Evolutionary conservation across 2,888 invertebrate genomes (phyloP), one percentile per base, ranked within the genome.

Genomic region (Camptogramma bilineatum): DNA sequence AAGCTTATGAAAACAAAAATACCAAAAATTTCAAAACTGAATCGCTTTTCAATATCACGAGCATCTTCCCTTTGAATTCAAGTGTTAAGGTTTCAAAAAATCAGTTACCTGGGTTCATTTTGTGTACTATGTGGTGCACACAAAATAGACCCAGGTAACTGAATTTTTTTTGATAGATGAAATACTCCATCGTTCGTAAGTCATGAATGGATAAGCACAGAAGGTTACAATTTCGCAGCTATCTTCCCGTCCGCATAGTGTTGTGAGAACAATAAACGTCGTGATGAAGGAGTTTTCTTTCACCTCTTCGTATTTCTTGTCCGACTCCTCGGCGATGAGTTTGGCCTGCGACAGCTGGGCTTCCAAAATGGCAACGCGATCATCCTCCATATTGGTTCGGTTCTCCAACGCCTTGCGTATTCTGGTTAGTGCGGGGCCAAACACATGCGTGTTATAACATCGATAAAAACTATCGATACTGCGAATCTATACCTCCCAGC

Each of bases 281-380:
- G 78, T 73, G 72, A 76, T 77, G 73, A 75, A 68, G 73, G 81
- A 82, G 67, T 60, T 21, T 64, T 82, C 83, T 78, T 90, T 95
- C 93, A 99, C 99, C 99, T 99, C 99, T 96, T 99, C 99, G 93
- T 99, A 99, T 97, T 99, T 99, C 94, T 99, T 98, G 95, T 99
- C 99, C 79, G 99, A 98, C 94, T 99, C 99, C 94, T 99, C 99
- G 78, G 99, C 99, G 94, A 99, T 99, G 94, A 98, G 96, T 95
- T 99, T 99, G 90, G 99, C 99, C 94, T 99, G 99, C 80, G 99
- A 95, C 90, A 99, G 96, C 94, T 99, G 99, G 82, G 97, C 97
- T 94, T 99, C 99, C 95, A 99, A 95, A 87, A 97, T 96, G 90
- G 97, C 97, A 93, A 99, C 98, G 91, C 99, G 96, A 94, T 99